These are phyloP conservation scores for Macquaria ambigua DNA, from an alignment of 2,113 vertebrate species.

Conservation along the genomic window DNA sequence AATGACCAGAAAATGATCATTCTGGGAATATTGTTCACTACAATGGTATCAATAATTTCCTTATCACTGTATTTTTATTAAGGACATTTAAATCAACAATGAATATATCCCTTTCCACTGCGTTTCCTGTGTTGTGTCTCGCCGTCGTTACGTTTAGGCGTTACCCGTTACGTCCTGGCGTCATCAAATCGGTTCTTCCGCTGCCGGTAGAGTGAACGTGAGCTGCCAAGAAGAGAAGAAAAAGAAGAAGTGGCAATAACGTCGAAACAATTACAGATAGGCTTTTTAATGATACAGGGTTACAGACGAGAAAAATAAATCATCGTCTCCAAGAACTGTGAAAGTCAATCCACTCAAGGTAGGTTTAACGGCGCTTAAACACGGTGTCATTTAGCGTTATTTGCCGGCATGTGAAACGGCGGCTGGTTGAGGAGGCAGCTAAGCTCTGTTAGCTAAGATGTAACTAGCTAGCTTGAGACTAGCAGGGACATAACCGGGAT, in stretches of 20 bases:
- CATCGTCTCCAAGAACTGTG: neutral
- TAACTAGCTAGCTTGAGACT: conserved; percentile 41
- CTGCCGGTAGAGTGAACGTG: conserved; percentile 70
- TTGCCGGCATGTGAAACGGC: conserved; percentile 37
- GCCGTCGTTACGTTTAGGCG: conserved; percentile 42
- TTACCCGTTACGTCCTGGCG: conserved; percentile 50
- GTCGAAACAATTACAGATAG: neutral
- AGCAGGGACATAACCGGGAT: neutral
- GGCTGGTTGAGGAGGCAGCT: neutral
- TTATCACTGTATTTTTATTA: too few species aligned
- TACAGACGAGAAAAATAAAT: neutral
- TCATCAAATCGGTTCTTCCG: conserved; percentile 56
- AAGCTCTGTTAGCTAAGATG: conserved; percentile 24
- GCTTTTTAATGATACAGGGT: conserved; percentile 20
- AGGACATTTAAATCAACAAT: too few species aligned
- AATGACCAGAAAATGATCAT: too few species aligned
- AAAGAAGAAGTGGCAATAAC: conserved; percentile 62
- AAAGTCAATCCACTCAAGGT: conserved; percentile 39
- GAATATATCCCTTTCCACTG: neutral
- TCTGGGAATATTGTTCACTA: too few species aligned
- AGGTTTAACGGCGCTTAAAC: neutral
- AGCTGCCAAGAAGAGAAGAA: conserved; percentile 34
- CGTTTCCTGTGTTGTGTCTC: neutral
- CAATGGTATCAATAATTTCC: too few species aligned
- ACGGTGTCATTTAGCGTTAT: neutral